Evolutionary conservation across 1,140 invertebrate genomes (phyloP), one percentile per base, ranked within the genome.

Genomic region (Drosophila busckii): DNA sequence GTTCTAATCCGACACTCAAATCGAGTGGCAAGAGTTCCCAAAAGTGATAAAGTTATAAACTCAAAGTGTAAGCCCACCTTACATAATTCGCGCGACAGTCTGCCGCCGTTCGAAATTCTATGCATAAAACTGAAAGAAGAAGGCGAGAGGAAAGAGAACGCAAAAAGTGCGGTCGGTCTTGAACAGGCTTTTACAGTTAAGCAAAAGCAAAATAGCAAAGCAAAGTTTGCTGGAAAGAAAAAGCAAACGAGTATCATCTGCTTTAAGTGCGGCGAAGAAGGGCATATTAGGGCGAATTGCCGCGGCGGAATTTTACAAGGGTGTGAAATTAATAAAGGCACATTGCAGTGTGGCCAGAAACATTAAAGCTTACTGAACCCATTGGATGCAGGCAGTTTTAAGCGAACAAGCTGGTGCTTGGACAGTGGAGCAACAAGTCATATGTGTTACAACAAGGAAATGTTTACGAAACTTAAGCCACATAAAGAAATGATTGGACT

Each of bases 61-160:
- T n/a, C n/a, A n/a, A n/a, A n/a, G n/a, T n/a, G n/a, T n/a, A n/a
- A n/a, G n/a, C n/a, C n/a, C n/a, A n/a, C n/a, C n/a, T n/a, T n/a
- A n/a, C n/a, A n/a, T n/a, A n/a, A n/a, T n/a, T n/a, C n/a, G n/a
- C n/a, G n/a, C n/a, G n/a, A n/a, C n/a, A n/a, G n/a, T n/a, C n/a
- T 23, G 3, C 28, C 28, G 7, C 13, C 15, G 0, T 40, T 32
- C 17, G 25, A 42, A 32, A 22, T 15, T 29, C 46, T 49, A 7
- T 19, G 23, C 23, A 20, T 38, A 2, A 49, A 38, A 5, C 12
- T 50, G 4, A 55, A 40, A 9, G 29, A 54, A 16, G 12, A 46
- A 15, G 29, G 10, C 20, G 49, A 46, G 10, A 8, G 19, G 37
- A 48, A 25, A 5, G 17, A 17, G 13, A 9, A 16, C 8, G 20